These are phyloP conservation scores for Pungitius pungitius DNA, from an alignment of 2,113 vertebrate genomes.

Conservation along the genomic window DNA sequence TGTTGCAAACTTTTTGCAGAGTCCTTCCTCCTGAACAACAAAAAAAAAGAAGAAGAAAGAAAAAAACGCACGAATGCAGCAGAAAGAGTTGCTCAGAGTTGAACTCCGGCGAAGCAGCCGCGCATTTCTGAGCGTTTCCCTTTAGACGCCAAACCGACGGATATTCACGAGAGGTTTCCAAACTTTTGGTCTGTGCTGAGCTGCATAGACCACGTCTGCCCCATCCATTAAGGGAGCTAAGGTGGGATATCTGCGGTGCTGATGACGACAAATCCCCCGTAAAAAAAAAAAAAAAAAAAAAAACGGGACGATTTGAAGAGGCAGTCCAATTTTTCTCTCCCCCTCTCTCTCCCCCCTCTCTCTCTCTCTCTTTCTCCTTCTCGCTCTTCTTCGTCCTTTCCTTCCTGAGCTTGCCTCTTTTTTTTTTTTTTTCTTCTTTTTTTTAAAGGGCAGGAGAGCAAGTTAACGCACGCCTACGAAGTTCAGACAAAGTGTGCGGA, in stretches of 20 bases:
- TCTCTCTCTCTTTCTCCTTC: not conserved
- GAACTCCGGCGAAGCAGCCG: conserved; percentile 58
- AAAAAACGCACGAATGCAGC: conserved; percentile 48
- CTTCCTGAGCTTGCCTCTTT: conserved; percentile 35
- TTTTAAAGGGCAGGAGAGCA: conserved; percentile 23
- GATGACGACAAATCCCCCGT: conserved; percentile 77
- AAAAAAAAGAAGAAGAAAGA: not conserved
- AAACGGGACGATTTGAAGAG: conserved; percentile 56
- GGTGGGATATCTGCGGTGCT: conserved; percentile 65
- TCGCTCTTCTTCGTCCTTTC: conserved; percentile 24
- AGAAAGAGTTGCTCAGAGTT: conserved; percentile 63
- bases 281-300: conserved; percentile 46
- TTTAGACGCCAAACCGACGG: conserved; percentile 68
- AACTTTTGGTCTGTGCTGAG: conserved; percentile 79
- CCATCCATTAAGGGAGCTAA: conserved; percentile 80
- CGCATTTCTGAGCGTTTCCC: conserved; percentile 69
- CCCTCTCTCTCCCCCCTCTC: not conserved
- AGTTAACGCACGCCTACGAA: conserved; percentile 64
- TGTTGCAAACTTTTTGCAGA: conserved; percentile 61
- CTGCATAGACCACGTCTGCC: conserved; percentile 75
- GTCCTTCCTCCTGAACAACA: conserved; percentile 31
- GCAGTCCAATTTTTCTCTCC: conserved; percentile 37
- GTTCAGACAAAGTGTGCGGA: conserved; percentile 58
- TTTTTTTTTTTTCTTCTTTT: conserved; percentile 17
- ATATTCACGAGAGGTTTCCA: conserved; percentile 71